Conservation (phyloP, 2,888 invertebrate genomes). For the Diogma glabrata region DNA sequence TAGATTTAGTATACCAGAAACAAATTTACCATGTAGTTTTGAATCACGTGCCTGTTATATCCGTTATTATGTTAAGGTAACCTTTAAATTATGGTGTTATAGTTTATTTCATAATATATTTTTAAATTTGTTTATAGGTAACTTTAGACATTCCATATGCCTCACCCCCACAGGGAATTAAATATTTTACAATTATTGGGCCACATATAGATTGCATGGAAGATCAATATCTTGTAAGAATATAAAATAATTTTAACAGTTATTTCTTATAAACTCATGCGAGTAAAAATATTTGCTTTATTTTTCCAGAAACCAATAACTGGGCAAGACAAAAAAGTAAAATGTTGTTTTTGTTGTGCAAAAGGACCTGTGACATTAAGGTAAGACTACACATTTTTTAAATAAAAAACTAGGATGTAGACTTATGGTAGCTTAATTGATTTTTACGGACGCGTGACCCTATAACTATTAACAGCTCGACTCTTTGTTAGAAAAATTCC, state of each 20-base stretch:
- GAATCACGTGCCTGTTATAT: conserved; percentile 11
- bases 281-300: no score
- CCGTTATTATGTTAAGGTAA: conserved; percentile 10
- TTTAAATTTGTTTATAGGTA: conserved; percentile 3
- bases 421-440: no score
- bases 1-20: conserved; percentile 11
- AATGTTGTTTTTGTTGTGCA: conserved; percentile 10
- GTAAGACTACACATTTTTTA: no score
- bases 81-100: not conserved
- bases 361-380: conserved; percentile 10
- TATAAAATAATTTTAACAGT: no score
- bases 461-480: no score
- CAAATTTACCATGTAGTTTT: conserved; percentile 12
- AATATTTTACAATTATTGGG: conserved; percentile 11
- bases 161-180: conserved; percentile 10
- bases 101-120: not conserved
- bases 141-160: conserved; percentile 10
- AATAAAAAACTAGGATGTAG: no score
- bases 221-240: conserved; percentile 10
- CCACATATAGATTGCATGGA: conserved; percentile 11
- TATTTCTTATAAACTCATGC: no score
- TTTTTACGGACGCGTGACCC: no score
- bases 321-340: conserved; percentile 11
- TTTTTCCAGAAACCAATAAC: conserved; percentile 8
- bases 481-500: no score